Conservation (phyloP, 2,888 invertebrate species). For the Troilus luridus region DNA sequence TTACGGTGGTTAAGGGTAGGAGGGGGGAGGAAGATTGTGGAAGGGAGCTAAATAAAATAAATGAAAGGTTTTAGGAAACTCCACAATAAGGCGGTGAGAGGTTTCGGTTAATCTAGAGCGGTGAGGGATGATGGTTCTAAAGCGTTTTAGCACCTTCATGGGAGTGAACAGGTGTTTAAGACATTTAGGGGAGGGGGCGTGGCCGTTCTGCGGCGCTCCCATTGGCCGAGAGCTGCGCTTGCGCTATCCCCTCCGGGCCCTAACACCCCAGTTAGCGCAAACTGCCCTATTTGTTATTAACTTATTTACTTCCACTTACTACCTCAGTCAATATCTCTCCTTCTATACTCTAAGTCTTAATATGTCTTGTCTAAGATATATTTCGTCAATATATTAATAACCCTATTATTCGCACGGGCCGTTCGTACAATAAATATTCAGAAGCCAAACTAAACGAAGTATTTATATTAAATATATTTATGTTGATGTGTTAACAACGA, state of each 20-base stretch:
- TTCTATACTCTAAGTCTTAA: background rate
- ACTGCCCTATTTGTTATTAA: constrained; percentile 56
- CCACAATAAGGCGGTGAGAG: constrained; percentile 51
- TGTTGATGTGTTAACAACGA: too few species aligned
- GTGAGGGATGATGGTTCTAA: constrained; percentile 53
- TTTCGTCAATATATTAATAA: background rate
- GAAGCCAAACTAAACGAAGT: background rate
- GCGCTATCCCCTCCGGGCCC: background rate
- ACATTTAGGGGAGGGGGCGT: constrained; percentile 59
- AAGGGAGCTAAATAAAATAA: constrained; percentile 62
- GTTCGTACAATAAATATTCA: background rate
- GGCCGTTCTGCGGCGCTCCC: background rate
- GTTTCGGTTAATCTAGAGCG: constrained; percentile 45
- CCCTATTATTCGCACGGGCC: background rate
- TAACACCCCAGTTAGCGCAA: constrained; percentile 50
- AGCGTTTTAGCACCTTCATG: constrained; percentile 53
- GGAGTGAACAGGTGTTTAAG: constrained; percentile 64
- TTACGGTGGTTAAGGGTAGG: constrained; percentile 32
- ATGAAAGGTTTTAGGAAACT: constrained; percentile 61
- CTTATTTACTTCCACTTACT: constrained; percentile 55
- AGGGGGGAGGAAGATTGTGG: constrained; percentile 53
- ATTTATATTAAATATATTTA: background rate
- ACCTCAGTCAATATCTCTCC: constrained; percentile 41
- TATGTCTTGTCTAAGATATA: constrained; percentile 16
- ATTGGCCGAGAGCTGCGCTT: constrained; percentile 9